Evolutionary conservation across 35 echinoderm and acorn worm species (phyloP).

Genomic region (Apostichopus parvimensis): DNA sequence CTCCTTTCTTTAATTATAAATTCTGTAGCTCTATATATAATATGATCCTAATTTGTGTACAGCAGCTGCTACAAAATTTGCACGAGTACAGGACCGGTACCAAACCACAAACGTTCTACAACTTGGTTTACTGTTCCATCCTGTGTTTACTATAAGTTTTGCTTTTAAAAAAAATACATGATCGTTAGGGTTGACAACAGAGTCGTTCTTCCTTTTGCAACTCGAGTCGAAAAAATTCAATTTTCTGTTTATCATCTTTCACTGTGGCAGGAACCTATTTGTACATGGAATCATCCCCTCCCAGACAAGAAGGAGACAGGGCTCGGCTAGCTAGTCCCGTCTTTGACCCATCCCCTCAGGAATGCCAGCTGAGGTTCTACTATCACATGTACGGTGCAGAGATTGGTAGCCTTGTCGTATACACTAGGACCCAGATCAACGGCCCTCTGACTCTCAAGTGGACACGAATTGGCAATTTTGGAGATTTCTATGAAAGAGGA

Average conservation of each 20-base stretch:
- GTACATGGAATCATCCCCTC: conserved; percentile 51
- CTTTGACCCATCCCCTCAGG: conserved; percentile 47
- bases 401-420: conserved; percentile 40
- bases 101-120: too few relatives aligned
- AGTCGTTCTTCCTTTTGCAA: too few relatives aligned
- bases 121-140: too few relatives aligned
- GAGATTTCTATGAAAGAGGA: conserved; percentile 39
- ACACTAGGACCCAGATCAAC: conserved; percentile 59
- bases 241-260: neutral
- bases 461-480: conserved; percentile 1
- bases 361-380: conserved; percentile 60
- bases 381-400: conserved; percentile 63
- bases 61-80: too few relatives aligned
- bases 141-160: too few relatives aligned
- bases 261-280: conserved; percentile 43
- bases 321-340: conserved; percentile 24
- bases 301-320: conserved; percentile 54
- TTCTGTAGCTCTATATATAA: too few relatives aligned
- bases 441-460: conserved; percentile 34
- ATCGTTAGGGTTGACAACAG: too few relatives aligned
- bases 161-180: too few relatives aligned
- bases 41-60: too few relatives aligned
- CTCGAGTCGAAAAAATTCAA: too few relatives aligned
- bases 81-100: too few relatives aligned
- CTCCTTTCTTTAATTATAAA: too few relatives aligned